These are phyloP conservation scores for Drosophila guanche DNA, from an alignment of 1,140 invertebrate genomes.

Conservation along the genomic window DNA sequence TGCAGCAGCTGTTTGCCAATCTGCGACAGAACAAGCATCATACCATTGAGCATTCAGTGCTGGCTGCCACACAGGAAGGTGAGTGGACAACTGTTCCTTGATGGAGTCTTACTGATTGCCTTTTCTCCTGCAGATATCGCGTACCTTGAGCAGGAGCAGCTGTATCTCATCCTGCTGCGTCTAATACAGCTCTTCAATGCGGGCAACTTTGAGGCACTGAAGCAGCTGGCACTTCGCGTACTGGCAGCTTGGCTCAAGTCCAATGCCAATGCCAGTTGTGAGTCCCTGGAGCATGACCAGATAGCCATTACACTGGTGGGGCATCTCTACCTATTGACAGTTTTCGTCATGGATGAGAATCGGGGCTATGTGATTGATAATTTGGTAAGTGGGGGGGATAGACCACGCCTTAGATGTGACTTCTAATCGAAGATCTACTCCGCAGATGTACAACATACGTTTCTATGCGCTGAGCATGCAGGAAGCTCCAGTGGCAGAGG, in stretches of 20 bases:
- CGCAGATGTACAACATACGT: constrained; percentile 74
- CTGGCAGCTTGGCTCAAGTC: constrained; percentile 68
- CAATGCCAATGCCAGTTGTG: neutral
- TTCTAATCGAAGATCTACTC: neutral
- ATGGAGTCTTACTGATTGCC: neutral
- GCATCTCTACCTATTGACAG: constrained; percentile 68
- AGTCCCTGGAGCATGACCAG: constrained; percentile 23
- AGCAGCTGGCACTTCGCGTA: constrained; percentile 65
- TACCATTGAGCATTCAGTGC: constrained; percentile 62
- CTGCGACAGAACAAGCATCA: constrained; percentile 51
- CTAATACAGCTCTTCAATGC: constrained; percentile 71
- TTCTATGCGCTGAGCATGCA: constrained; percentile 72
- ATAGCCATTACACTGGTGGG: constrained; percentile 50
- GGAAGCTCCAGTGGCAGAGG: constrained; percentile 25
- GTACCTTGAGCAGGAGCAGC: constrained; percentile 53
- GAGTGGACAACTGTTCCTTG: neutral
- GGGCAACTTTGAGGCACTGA: constrained; percentile 69
- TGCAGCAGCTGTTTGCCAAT: constrained; percentile 52
- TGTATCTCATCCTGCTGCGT: constrained; percentile 60
- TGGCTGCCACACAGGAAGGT: constrained; percentile 59
- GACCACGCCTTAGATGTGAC: neutral
- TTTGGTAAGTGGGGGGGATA: constrained; percentile 38
- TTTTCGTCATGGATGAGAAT: constrained; percentile 70
- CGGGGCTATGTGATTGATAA: constrained; percentile 75
- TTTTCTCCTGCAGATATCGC: constrained; percentile 41